Evolutionary conservation across 2,797 vertebrate species (phyloP).

Genomic region (Amniataba percoides): DNA sequence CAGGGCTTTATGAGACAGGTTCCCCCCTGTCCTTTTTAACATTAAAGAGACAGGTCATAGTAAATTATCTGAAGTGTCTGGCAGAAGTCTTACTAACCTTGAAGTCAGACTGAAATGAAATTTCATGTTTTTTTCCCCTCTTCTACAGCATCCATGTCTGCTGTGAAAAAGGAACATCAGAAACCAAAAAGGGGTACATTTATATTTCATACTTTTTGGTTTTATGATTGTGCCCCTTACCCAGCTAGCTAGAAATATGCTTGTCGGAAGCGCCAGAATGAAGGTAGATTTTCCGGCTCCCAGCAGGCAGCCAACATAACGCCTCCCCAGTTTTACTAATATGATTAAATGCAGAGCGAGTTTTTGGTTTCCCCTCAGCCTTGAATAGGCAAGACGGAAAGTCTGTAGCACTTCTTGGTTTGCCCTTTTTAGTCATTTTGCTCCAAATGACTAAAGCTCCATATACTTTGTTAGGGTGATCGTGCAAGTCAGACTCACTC

Average conservation of each 20-base stretch:
- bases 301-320: background rate
- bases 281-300: conserved; percentile 8
- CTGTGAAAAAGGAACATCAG: background rate
- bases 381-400: background rate
- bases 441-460: background rate
- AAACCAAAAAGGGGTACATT: conserved; percentile 13
- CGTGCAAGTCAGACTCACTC: too few species aligned
- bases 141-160: background rate
- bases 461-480: background rate
- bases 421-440: background rate
- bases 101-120: background rate
- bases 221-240: background rate
- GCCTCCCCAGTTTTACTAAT: conserved; percentile 2
- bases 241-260: conserved; percentile 4
- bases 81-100: conserved; percentile 1
- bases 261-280: background rate
- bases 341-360: background rate
- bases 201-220: conserved; percentile 14
- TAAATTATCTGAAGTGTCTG: conserved; percentile 16
- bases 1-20: conserved; percentile 38
- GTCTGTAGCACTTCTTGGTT: background rate
- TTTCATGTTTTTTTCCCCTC: background rate
- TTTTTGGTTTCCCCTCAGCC: background rate
- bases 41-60: conserved; percentile 27
- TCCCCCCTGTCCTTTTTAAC: conserved; percentile 31